Evolutionary conservation across 2,113 vertebrate species (phyloP), one percentile per base, ranked within the genome.

Genomic region (Alethe diademata): DNA sequence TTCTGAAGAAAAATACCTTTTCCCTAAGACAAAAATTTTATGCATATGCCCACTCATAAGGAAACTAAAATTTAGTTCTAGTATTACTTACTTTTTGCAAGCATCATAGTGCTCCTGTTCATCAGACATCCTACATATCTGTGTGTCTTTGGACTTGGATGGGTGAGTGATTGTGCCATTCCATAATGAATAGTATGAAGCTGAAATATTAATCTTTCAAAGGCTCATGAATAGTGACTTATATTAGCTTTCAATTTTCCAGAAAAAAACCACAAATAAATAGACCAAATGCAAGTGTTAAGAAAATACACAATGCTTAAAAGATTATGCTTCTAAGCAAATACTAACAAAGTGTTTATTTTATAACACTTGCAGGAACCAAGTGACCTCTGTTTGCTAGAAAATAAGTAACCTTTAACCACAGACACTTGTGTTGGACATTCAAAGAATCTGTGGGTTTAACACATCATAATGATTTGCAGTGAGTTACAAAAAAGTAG

Each of bases 371-470:
- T 75, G 29, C 11, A 90, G 72, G 47, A 96, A 88, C 6, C 17
- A 91, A 86, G 17, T 82, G 50, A 65, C 23, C 19, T 78, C 8
- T 60, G 20, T 43, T 86, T 88, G 35, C 56, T 73, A 67, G 54
- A 90, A 92, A 80, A 83, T n/a, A 72, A 78, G 35, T 92, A 72
- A 66, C 19, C 7, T 58, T 78, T 80, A 90, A 86, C 81, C 50
- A 91, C n/a, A 90, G n/a, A 28, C 0, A 0, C 16, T 83, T 86
- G 47, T 17, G 11, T 48, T 84, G 48, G 42, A 72, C 29, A 29
- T 47, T 84, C 65, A 81, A 85, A 80, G 28, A 29, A 24, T 64
- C 26, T 38, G 31, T 0, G 5, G 48, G 48, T 94, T 95, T 76
- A 93, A 42, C 56, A 81, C 4, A 0, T 71, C 48, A 67, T 71